These are phyloP conservation scores for Eulemur macaco DNA, from an alignment of 2,113 vertebrate genomes.

Conservation along the genomic window DNA sequence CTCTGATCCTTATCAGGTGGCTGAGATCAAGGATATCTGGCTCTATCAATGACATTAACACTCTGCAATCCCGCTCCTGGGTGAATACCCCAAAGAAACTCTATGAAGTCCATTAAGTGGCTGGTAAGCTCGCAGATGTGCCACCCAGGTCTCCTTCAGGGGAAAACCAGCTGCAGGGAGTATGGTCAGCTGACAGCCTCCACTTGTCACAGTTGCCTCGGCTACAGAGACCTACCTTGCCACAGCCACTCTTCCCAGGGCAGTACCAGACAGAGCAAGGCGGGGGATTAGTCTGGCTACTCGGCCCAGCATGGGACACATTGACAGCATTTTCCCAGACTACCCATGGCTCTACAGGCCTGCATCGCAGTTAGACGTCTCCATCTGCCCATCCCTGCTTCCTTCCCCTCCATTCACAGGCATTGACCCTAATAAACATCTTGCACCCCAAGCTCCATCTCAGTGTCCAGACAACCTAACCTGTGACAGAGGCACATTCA, in stretches of 20 bases:
- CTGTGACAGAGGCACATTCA: background rate
- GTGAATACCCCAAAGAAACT: background rate
- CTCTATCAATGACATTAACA: background rate
- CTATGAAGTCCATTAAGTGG: background rate
- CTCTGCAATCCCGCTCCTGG: background rate
- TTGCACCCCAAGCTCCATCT: background rate
- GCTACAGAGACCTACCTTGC: background rate
- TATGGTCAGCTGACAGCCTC: background rate
- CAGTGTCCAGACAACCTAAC: background rate
- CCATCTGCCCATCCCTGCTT: background rate
- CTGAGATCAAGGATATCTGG: background rate
- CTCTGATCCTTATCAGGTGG: background rate
- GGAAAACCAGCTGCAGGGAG: background rate
- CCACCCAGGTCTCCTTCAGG: background rate
- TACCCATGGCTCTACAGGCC: background rate
- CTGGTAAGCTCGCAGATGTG: too few species aligned
- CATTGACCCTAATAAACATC: background rate
- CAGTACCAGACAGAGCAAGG: background rate
- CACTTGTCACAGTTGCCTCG: background rate
- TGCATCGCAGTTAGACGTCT: background rate
- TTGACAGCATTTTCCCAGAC: background rate
- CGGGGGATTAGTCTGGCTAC: background rate
- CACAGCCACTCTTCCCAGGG: background rate
- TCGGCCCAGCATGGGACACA: background rate
- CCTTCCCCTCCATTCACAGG: background rate